Conservation (phyloP, 2,888 invertebrate species). For the Callosobruchus maculatus region DNA sequence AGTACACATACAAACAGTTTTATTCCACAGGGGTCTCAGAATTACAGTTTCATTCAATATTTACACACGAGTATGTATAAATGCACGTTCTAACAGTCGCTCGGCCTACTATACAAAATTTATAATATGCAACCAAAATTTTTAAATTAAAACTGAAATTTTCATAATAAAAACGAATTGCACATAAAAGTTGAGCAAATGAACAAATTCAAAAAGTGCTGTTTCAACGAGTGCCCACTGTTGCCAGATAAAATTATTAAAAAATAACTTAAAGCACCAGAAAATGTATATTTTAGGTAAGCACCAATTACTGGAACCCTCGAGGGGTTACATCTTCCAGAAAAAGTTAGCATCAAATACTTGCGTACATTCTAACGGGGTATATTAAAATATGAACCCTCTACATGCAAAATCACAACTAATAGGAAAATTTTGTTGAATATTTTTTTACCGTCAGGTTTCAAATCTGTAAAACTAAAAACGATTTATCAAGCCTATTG, state of each 20-base stretch:
- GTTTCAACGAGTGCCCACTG: conserved; percentile 29
- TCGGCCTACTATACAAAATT: conserved; percentile 43
- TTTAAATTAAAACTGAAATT: conserved; percentile 20
- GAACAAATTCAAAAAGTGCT: conserved; percentile 7
- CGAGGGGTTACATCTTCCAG: neutral
- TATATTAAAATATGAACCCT: too few species aligned
- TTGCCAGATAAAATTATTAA: neutral
- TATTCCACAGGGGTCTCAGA: conserved; percentile 2
- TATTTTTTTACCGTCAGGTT: too few species aligned
- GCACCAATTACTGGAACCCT: neutral
- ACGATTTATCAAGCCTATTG: too few species aligned
- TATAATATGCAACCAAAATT: conserved; percentile 19
- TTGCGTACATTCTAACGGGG: too few species aligned
- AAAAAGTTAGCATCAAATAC: neutral
- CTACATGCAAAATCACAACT: too few species aligned
- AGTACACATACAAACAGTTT: conserved; percentile 31
- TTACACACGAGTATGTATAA: conserved; percentile 38
- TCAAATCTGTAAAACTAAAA: too few species aligned
- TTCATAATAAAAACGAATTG: conserved; percentile 23
- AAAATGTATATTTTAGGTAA: neutral
- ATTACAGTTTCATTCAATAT: conserved; percentile 17
- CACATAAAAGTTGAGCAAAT: conserved; percentile 33
- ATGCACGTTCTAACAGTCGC: conserved; percentile 51
- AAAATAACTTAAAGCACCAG: neutral
- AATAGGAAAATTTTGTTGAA: too few species aligned